Base-by-base conservation (phyloP, 1,140 invertebrate species). In the Bombus picipes region DNA sequence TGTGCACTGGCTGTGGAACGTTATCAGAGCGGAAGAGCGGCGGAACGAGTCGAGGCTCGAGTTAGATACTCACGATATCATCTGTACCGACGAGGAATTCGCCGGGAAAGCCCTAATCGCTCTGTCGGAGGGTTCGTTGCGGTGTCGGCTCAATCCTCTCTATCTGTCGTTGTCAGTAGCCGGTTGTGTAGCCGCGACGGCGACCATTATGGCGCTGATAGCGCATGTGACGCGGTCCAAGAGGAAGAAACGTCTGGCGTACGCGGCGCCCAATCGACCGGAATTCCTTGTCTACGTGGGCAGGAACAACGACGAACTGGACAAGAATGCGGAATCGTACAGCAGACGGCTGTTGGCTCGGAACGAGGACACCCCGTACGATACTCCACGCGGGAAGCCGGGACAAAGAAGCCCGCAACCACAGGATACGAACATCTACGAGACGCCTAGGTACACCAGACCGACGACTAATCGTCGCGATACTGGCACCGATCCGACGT, bases 1-100 rank as follows among this genome's bases (percentile, higher is more conserved):
- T 32, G 94, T 98, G 75, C 95, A 97, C 68, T 98, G 98, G 98
- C 95, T 98, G 6, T 98, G 97, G 97, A 97, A 97, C 89, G 95
- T 98, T 39, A 96, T 96, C 47, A 96, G 96, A 10, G 87, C 93
- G 3, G 94, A 94, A 83, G 93, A 95, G 57, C 86, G 89, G 0
- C 89, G 93, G 18, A 95, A 93, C 88, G 91, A 91, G 79, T 94
- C 92, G 5, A 88, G 92, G 22, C 90, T 95, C 32, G 91, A 93
- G 43, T 76, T 95, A 34, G 95, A 95, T 81, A 92, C 88, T 53
- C 71, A 90, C 73, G 94, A 95, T 72, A 95, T 95, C 37, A 65
- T 94, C 57, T 95, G 95, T 87, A 87, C 85, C 57, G 94, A 95
- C 88, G 93, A 95, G 78, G 94, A 95, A 71, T 95, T 94, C 76